phyloP scores from a whole-genome alignment of 2,888 invertebrate species.

The Hydropsyche betteni region DNA sequence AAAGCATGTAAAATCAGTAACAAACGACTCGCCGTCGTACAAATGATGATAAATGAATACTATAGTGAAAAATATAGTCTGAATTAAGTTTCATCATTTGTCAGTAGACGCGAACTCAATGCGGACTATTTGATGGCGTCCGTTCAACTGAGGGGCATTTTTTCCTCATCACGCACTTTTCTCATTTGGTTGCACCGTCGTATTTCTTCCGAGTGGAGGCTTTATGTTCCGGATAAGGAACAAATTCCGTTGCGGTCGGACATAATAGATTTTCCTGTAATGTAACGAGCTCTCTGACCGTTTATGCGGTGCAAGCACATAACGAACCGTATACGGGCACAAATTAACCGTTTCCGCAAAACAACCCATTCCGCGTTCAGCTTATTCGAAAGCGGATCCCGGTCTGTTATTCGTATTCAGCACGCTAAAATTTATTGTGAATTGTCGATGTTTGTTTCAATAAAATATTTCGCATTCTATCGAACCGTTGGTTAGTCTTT shows the following conservation, averaged over 20 bases:
- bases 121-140: conserved; percentile 8
- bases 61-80: background rate
- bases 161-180: conserved; percentile 29
- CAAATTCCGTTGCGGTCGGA: conserved; percentile 6
- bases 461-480: too few relatives aligned
- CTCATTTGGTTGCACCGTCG: conserved; percentile 29
- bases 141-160: conserved; percentile 14
- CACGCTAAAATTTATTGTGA: conserved; percentile 13
- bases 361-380: background rate
- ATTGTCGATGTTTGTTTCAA: background rate
- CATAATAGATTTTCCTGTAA: conserved; percentile 26
- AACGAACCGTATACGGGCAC: too few relatives aligned
- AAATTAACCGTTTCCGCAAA: conserved; percentile 11
- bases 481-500: too few relatives aligned
- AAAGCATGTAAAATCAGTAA: too few relatives aligned
- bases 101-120: conserved; percentile 6
- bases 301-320: too few relatives aligned
- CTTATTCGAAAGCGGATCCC: background rate
- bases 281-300: conserved; percentile 1
- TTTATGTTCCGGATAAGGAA: conserved; percentile 17
- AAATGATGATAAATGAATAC: too few relatives aligned
- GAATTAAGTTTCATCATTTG: conserved; percentile 5
- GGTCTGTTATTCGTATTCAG: background rate
- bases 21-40: too few relatives aligned
- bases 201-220: conserved; percentile 4